These are phyloP conservation scores for Channa striata DNA, from an alignment of 2,797 vertebrate species.

Conservation along the genomic window DNA sequence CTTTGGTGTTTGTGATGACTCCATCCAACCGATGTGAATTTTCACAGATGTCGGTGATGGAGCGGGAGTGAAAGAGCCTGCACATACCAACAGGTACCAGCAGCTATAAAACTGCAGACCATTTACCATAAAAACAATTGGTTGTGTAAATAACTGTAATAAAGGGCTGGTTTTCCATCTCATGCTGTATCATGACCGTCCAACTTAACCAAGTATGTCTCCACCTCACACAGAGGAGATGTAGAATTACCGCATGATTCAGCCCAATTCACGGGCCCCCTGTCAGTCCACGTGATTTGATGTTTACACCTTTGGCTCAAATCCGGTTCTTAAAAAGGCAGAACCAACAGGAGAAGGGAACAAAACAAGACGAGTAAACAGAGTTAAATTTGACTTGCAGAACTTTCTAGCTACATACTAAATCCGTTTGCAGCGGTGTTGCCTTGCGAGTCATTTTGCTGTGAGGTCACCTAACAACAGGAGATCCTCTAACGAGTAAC, in stretches of 20 bases:
- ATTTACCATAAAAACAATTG: no score
- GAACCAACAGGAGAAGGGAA: neutral
- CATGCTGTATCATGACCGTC: neutral
- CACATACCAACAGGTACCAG: no score
- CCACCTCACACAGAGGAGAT: neutral
- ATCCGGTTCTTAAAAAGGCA: neutral
- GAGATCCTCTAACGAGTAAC: slow-evolving; percentile 42
- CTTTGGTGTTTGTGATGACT: no score
- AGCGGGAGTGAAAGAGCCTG: no score
- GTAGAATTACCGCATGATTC: slow-evolving; percentile 1
- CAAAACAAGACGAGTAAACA: neutral
- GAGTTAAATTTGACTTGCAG: neutral
- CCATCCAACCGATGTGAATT: no score
- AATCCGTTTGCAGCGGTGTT: neutral
- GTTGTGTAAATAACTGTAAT: no score
- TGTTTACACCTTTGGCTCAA: neutral
- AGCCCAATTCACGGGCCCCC: neutral
- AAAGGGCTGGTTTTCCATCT: no score
- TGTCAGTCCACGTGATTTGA: neutral
- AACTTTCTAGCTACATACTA: neutral
- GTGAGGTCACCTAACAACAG: slow-evolving; percentile 25
- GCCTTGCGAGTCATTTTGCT: slow-evolving; percentile 10
- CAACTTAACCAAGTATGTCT: slow-evolving; percentile 13
- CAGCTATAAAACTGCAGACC: no score
- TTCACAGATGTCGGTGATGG: no score